phyloP scores from a whole-genome alignment of 1,140 invertebrate genomes.

The Sinella curviseta region DNA sequence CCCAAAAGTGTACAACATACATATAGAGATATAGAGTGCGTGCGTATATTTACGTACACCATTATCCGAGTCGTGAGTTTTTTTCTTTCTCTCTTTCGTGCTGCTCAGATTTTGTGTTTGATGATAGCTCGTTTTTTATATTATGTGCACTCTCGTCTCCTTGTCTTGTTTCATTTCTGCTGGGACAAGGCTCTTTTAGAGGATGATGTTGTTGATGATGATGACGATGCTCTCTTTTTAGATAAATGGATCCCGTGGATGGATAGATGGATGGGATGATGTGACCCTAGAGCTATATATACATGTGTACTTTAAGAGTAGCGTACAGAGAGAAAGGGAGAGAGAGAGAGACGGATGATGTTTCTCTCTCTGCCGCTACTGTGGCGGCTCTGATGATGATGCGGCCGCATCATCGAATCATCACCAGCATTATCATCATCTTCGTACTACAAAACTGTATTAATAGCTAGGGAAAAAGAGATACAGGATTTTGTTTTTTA shows the following conservation, averaged over 20 bases:
- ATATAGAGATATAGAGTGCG: too few species aligned
- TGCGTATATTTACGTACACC: background rate
- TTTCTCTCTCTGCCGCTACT: too few species aligned
- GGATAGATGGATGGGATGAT: background rate
- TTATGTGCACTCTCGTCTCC: background rate
- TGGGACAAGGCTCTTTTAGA: background rate
- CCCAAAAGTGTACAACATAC: too few species aligned
- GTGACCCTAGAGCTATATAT: background rate
- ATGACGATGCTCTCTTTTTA: background rate
- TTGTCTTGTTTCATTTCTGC: background rate
- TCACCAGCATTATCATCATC: too few species aligned
- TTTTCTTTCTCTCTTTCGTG: background rate
- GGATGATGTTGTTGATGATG: background rate
- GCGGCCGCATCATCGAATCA: too few species aligned
- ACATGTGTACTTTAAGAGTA: too few species aligned
- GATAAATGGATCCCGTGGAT: constrained; percentile 4
- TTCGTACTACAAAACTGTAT: too few species aligned
- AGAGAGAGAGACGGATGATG: too few species aligned
- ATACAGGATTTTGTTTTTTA: too few species aligned
- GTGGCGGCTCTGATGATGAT: too few species aligned
- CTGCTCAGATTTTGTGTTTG: background rate
- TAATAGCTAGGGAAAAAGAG: too few species aligned
- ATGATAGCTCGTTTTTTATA: background rate
- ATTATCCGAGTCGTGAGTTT: background rate
- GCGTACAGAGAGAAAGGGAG: too few species aligned